Base-by-base conservation (phyloP, 2,797 vertebrate species). In the Typhlichthys eigenmanni region DNA sequence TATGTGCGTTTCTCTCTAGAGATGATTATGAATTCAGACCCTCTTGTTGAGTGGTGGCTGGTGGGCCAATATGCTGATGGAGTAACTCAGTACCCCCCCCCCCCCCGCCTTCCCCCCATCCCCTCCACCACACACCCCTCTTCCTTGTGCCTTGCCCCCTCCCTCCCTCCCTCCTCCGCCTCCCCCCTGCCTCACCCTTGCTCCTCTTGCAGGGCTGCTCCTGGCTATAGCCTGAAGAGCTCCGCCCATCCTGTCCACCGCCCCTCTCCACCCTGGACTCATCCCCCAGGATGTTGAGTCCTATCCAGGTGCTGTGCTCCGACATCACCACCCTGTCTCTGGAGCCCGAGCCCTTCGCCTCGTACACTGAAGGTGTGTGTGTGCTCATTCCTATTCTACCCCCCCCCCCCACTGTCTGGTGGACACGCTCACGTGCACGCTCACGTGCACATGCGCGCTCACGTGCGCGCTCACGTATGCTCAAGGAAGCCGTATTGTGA, bases 281-380 rank as follows among this genome's bases (percentile, higher is more conserved):
- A 77, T 88, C 89, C 85, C 89, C 91, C 89, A 92, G 89, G 91
- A 92, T 92, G 91, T 92, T 92, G 91, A 92, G 87, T 81, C 87
- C 91, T 86, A 90, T 92, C 91, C 91, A 92, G 90, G 91, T 92
- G 76, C 91, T 92, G 81, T 92, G 90, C 90, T 92, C 91, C 87
- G 91, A 92, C 90, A 92, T 92, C 91, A 92, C 90, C 84, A 86
- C 90, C 83, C 90, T 92, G 85, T 92, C 91, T 89, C 90, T 92
- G 91, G 91, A 92, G 87, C 89, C 91, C 78, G 89, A 91, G 86
- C 91, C 89, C 88, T 92, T 91, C 89, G 89, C 90, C 88, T 91
- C 89, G 86, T 92, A 92, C 85, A 92, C 91, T 87, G 91, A 92
- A 92, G 91, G 91, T 92, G 89, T 91, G 87, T 91, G 63, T 24